Evolutionary conservation across 2,888 invertebrate genomes (phyloP).

Genomic region (Calameuta pallipes): DNA sequence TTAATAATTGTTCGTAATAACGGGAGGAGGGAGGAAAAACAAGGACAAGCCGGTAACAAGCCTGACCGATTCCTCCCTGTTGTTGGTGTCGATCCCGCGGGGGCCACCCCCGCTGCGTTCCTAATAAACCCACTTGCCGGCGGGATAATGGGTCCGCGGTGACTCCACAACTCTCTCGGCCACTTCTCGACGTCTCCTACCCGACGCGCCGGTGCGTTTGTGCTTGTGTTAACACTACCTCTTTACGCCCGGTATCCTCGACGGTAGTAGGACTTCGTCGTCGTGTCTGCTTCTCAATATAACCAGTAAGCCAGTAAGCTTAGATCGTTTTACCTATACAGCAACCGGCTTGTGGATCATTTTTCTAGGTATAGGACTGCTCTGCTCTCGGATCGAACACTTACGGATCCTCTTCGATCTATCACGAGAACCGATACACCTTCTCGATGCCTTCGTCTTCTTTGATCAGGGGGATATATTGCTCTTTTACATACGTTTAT

Average conservation of each 20-base stretch:
- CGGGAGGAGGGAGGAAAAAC: conserved; percentile 34
- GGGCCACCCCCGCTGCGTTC: conserved; percentile 65
- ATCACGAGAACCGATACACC: background rate
- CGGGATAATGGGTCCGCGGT: conserved; percentile 63
- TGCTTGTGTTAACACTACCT: conserved; percentile 24
- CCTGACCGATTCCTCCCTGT: conserved; percentile 58
- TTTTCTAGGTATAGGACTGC: background rate
- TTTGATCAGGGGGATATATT: background rate
- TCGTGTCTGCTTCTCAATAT: background rate
- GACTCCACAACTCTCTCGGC: conserved; percentile 64
- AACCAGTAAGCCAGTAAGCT: background rate
- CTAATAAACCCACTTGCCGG: conserved; percentile 64
- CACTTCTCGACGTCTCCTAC: conserved; percentile 37
- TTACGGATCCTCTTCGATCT: background rate
- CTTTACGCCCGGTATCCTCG: conserved; percentile 28
- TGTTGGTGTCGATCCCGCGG: conserved; percentile 58
- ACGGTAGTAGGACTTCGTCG: background rate
- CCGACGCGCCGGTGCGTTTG: conserved; percentile 2
- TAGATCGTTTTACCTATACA: background rate
- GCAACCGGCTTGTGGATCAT: background rate
- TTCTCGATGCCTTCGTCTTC: background rate
- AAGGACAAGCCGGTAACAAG: conserved; percentile 51
- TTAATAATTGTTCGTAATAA: conserved; percentile 61
- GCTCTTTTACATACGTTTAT: background rate
- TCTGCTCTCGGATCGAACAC: conserved; percentile 1